A percentile compares a stretch with the other conserved stretches of the same genome.
These are phyloP conservation scores for Exephanes ischioxanthus DNA, from an alignment of 2,888 invertebrate genomes.

Conservation along the genomic window DNA sequence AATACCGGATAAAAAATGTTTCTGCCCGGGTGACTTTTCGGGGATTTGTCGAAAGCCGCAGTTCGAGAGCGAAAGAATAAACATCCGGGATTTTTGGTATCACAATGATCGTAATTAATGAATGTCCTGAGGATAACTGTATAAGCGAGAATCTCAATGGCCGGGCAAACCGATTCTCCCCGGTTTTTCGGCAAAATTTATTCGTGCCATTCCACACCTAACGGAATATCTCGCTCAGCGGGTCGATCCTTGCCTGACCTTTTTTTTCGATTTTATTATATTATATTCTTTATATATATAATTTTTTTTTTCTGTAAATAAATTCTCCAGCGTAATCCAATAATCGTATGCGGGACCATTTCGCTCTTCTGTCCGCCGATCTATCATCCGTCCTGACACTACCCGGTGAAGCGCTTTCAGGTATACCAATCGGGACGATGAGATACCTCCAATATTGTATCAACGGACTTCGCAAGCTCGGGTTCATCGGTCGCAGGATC, in stretches of 20 bases:
- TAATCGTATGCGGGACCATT: slow-evolving; percentile 70
- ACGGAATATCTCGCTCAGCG: slow-evolving; percentile 38
- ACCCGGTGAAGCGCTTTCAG: slow-evolving; percentile 30
- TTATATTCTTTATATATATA: slow-evolving; percentile 32
- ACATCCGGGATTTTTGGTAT: neutral
- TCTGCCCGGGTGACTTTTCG: neutral
- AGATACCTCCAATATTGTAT: slow-evolving; percentile 45
- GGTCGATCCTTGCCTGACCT: slow-evolving; percentile 28
- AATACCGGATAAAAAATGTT: neutral
- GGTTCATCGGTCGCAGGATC: slow-evolving; percentile 35
- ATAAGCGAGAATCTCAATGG: slow-evolving; percentile 22
- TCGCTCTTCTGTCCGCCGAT: slow-evolving; percentile 58
- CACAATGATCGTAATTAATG: slow-evolving; percentile 49
- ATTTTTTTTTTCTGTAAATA: slow-evolving; percentile 41
- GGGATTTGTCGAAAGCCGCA: slow-evolving; percentile 21
- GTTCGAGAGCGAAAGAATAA: neutral
- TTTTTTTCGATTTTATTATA: slow-evolving; percentile 25
- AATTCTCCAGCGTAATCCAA: slow-evolving; percentile 59
- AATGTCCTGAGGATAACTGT: slow-evolving; percentile 58
- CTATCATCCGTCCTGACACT: slow-evolving; percentile 67
- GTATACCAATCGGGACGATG: slow-evolving; percentile 14
- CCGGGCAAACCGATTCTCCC: slow-evolving; percentile 23
- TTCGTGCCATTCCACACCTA: slow-evolving; percentile 50
- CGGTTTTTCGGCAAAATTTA: slow-evolving; percentile 55
- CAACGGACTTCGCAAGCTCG: slow-evolving; percentile 47